Conservation (phyloP, 2,888 invertebrate species). For the Epicampocera succincta region DNA sequence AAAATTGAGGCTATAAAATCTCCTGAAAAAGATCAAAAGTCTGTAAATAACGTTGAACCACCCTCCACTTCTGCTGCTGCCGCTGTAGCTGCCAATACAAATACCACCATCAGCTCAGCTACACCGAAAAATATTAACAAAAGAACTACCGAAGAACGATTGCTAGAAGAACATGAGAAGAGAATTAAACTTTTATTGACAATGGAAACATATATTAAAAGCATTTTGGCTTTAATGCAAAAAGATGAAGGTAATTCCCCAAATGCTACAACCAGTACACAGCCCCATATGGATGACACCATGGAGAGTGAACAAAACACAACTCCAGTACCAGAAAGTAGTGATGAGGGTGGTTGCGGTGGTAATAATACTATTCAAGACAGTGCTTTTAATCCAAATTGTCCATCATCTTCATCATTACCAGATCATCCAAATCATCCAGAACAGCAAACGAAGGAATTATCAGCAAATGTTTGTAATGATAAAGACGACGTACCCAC, state of each 20-base stretch:
- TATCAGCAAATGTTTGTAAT: slow-evolving; percentile 23
- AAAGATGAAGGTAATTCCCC: slow-evolving; percentile 74
- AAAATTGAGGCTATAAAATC: slow-evolving; percentile 57
- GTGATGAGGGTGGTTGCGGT: slow-evolving; percentile 69
- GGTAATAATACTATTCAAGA: slow-evolving; percentile 59
- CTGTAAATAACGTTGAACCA: slow-evolving; percentile 68
- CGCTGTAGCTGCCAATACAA: slow-evolving; percentile 64
- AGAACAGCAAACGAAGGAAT: slow-evolving; percentile 25
- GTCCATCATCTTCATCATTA: slow-evolving; percentile 43
- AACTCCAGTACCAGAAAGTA: slow-evolving; percentile 72
- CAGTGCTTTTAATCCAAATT: slow-evolving; percentile 61
- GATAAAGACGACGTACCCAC: slow-evolving; percentile 32
- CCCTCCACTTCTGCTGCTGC: slow-evolving; percentile 56
- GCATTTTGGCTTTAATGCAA: slow-evolving; percentile 79
- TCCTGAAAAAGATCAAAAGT: slow-evolving; percentile 51
- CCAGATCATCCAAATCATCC: slow-evolving; percentile 33
- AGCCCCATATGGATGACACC: slow-evolving; percentile 67
- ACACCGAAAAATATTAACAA: slow-evolving; percentile 72
- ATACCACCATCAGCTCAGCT: slow-evolving; percentile 68
- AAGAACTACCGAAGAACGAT: slow-evolving; percentile 77
- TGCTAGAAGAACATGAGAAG: slow-evolving; percentile 78
- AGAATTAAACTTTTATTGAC: slow-evolving; percentile 78
- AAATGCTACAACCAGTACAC: slow-evolving; percentile 56
- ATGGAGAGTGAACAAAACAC: slow-evolving; percentile 74
- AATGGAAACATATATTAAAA: slow-evolving; percentile 81